Base-by-base conservation (phyloP, 2,888 invertebrate species). In the Phortica okadai region DNA sequence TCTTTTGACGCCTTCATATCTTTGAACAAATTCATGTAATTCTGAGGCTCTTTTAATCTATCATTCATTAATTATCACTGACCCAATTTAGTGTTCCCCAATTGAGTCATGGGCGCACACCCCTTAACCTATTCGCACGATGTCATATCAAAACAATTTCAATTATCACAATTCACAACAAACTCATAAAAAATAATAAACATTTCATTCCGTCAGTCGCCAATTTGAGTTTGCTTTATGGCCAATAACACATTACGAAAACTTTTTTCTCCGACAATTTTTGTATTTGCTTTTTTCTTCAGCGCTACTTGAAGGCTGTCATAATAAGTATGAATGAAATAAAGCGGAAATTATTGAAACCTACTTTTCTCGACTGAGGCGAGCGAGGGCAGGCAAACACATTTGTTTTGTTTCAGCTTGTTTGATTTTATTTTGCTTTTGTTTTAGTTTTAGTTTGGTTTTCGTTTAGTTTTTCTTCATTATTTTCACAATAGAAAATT, bases 331-430 rank as follows among this genome's bases (percentile, higher is more conserved):
- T 62, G 56, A 73, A 76, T 67, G 69, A 80, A 82, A 77, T 76
- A 77, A 78, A 81, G 81, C 86, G 84, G 85, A 84, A 82, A 82
- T 83, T 80, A 80, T 81, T 78, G 78, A 14, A 67, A 67, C 67
- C 42, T 44, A 16, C 44, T 41, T 33, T 64, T 33, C 67, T 2
- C 14, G 50, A 50, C 8, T 11, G 8, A 50, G 33, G 33, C 33
- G 33, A 33, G 33, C 33, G 33, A 33, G 33, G 33, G 44, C 6
- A 64, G 21, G 41, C n/a, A 67, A 67, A 16, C 44, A 67, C 42
- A 67, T 67, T 67, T 67, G 67, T 42, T 67, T 64, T 14, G 64
- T 33, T 64, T 50, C 50, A 14, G 50, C 14, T 50, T 50, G 50
- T 50, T 50, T 50, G 8, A 8, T 50, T 11, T 64, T 4, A 1